phyloP scores from a whole-genome alignment of 1,140 invertebrate genomes.

The Orius laevigatus region DNA sequence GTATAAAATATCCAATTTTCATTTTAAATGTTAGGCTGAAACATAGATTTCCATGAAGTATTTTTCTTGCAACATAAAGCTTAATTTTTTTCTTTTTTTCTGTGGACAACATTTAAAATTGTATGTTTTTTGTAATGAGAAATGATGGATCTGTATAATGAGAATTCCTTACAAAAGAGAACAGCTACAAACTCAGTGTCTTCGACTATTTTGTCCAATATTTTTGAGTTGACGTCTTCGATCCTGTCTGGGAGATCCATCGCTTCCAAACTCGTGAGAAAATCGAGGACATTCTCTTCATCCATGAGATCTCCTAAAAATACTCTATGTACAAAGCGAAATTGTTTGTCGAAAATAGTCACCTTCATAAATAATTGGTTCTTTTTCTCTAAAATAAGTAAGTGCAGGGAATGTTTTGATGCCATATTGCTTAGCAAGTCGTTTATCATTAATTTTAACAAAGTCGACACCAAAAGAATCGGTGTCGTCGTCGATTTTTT shows the following conservation, averaged over 20 bases:
- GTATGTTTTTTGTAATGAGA: too few species aligned
- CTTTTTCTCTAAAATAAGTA: slow-evolving; percentile 84
- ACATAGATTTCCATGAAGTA: too few species aligned
- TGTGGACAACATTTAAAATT: too few species aligned
- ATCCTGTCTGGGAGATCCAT: slow-evolving; percentile 91
- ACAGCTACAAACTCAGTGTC: slow-evolving; percentile 85
- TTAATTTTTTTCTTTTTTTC: too few species aligned
- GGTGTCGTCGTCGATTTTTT: slow-evolving; percentile 89
- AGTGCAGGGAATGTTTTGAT: slow-evolving; percentile 86
- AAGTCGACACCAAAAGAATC: slow-evolving; percentile 86
- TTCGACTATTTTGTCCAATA: slow-evolving; percentile 78
- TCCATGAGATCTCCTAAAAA: slow-evolving; percentile 81
- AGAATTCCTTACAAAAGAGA: slow-evolving; percentile 92
- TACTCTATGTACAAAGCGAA: background rate
- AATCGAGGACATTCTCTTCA: slow-evolving; percentile 81
- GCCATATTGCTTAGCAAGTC: slow-evolving; percentile 84
- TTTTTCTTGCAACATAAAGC: too few species aligned
- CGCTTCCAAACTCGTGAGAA: slow-evolving; percentile 80
- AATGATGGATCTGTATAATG: too few species aligned
- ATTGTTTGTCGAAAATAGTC: background rate
- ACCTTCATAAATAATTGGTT: slow-evolving; percentile 87
- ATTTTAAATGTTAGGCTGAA: too few species aligned
- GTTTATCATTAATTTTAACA: slow-evolving; percentile 90
- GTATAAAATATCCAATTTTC: slow-evolving; percentile 3
- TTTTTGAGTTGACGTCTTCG: slow-evolving; percentile 86